These are phyloP conservation scores for Cherax quadricarinatus DNA, from an alignment of 1,140 invertebrate genomes.

Conservation along the genomic window DNA sequence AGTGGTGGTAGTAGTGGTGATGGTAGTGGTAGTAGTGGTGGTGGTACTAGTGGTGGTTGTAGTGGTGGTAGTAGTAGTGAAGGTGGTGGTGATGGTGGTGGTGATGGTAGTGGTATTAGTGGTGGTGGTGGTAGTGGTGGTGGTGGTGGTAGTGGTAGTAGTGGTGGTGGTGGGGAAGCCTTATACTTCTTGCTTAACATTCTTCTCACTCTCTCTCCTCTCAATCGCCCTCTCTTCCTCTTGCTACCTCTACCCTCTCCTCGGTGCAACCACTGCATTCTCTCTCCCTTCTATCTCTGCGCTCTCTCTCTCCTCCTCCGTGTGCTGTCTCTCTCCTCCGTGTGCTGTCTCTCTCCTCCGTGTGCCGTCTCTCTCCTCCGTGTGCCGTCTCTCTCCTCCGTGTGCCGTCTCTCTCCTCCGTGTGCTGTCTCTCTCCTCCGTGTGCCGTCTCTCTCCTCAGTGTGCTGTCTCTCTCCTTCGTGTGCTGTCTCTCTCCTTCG, in stretches of 20 bases:
- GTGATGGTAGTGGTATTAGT: not conserved
- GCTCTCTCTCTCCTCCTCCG: not conserved
- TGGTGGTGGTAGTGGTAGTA: not conserved
- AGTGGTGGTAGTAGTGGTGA: not conserved
- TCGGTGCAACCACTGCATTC: not conserved
- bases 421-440: no score
- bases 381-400: no score
- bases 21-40: not conserved
- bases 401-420: no score
- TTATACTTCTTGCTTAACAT: not conserved
- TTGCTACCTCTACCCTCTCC: no score
- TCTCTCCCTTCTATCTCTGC: not conserved
- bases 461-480: not conserved
- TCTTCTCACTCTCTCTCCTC: not conserved
- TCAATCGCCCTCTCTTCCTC: no score
- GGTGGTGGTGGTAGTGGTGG: slow-evolving; percentile 16
- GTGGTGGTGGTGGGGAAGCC: not conserved
- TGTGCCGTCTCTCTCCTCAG: no score
- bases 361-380: no score
- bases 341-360: no score
- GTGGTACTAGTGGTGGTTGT: slow-evolving; percentile 6
- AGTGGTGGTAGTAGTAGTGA: not conserved
- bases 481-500: no score
- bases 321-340: no score
- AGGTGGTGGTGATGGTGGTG: not conserved